Evolutionary conservation across 2,797 vertebrate genomes (phyloP).

Genomic region (Sternotherus odoratus): DNA sequence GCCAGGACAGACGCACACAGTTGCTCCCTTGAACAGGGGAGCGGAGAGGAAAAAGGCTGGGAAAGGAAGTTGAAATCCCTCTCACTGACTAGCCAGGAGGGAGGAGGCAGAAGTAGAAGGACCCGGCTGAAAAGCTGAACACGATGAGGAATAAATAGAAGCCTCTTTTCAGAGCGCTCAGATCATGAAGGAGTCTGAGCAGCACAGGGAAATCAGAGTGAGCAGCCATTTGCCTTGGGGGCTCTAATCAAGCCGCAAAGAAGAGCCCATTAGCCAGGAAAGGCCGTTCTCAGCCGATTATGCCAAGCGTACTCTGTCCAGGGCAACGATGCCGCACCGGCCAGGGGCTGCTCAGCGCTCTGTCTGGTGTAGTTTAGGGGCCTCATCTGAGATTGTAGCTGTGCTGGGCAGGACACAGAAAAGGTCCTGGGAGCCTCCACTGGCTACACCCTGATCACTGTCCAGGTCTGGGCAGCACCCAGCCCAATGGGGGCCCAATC

Average conservation of each 20-base stretch:
- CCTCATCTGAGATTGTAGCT: background rate
- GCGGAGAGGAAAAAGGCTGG: background rate
- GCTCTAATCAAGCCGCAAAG: background rate
- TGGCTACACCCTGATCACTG: background rate
- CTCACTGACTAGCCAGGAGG: background rate
- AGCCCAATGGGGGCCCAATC: too few relatives aligned
- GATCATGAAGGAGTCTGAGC: background rate
- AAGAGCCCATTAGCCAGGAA: background rate
- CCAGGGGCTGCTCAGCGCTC: background rate
- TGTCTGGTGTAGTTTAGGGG: background rate
- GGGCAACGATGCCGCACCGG: background rate
- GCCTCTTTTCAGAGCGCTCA: background rate
- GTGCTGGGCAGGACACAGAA: background rate
- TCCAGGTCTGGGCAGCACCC: background rate
- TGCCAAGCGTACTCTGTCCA: background rate
- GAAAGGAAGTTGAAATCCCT: background rate
- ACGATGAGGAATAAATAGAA: background rate
- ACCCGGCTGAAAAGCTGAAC: background rate
- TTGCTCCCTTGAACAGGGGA: too few relatives aligned
- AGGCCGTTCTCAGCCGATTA: background rate
- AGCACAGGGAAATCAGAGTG: background rate
- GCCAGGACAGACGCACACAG: too few relatives aligned
- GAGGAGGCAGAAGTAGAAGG: background rate
- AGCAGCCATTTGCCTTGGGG: background rate
- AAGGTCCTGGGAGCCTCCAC: background rate